Percentiles rank a stretch among this genome's conserved stretches.
These are phyloP conservation scores for Ophiothrix spiculata DNA, from an alignment of 35 echinoderm and acorn worm species.

Conservation along the genomic window DNA sequence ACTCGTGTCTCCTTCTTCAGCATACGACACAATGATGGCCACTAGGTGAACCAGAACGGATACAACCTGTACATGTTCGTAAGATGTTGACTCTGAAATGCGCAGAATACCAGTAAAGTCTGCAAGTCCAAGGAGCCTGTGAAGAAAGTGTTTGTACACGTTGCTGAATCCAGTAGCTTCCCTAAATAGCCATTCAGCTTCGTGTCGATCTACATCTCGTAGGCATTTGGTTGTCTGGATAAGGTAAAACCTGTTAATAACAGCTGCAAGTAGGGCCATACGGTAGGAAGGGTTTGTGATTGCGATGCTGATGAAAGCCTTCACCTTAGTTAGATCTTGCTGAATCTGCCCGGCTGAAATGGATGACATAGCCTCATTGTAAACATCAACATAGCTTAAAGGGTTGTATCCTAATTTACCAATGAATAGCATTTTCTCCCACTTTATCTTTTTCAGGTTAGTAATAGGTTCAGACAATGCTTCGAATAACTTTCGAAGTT, in stretches of 20 bases:
- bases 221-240: neutral
- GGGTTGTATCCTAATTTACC: constrained; percentile 4
- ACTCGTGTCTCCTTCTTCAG: neutral
- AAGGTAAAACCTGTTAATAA: constrained; percentile 7
- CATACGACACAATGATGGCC: constrained; percentile 7
- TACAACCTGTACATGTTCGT: neutral
- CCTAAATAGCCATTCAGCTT: neutral
- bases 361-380: neutral
- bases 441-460: neutral
- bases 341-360: neutral
- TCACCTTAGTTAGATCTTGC: neutral
- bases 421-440: neutral
- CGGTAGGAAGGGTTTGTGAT: constrained; percentile 11
- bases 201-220: neutral
- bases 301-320: neutral
- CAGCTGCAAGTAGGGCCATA: constrained; percentile 21
- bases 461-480: neutral
- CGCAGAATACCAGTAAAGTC: constrained; percentile 31
- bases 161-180: neutral
- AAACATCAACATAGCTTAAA: constrained; percentile 2
- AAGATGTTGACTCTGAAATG: neutral
- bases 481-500: neutral
- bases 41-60: constrained; percentile 16
- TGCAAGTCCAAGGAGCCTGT: neutral
- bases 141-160: neutral